Evolutionary conservation across 2,888 invertebrate genomes (phyloP), one percentile per base, ranked within the genome.

Genomic region (Oxycera nigricornis): DNA sequence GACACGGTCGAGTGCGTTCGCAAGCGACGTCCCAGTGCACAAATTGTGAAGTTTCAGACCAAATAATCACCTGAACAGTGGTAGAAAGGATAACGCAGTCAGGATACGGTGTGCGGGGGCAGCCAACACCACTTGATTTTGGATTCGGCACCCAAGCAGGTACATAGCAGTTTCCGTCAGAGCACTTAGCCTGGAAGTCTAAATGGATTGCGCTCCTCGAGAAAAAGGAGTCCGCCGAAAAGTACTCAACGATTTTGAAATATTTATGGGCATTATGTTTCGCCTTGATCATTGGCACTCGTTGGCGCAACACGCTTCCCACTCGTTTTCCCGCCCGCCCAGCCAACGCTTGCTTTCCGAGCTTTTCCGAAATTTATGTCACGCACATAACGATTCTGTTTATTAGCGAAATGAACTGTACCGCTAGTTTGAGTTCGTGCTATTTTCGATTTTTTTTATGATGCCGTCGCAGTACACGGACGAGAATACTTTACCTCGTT

Each of bases 341-440:
- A 46, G 11, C n/a, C 46, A 46, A 46, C 17, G 11, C 46, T 46
- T 46, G 17, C 17, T 55, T 55, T 24, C 24, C 20, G 24, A 55
- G 52, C 20, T 55, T 55, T 55, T 24, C 17, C 52, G 22, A 61
- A 2, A 41, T 65, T 65, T 65, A 65, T 65, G 39, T 35, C 39
- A 39, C 20, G 65, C 65, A 65, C 41, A 39, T 65, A 65, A 65
- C 65, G 65, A 65, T 41, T 65, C 26, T 39, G 65, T 65, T 65
- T 65, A 65, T 65, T 65, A 65, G 65, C 65, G 24, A 65, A 65
- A 65, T 65, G 65, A 39, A 41, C 41, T 41, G 24, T 22, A 41
- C 61, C 61, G 65, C 39, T 26, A 65, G 65, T 65, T 65, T 39
- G 30, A 41, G 35, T 65, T 61, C 20, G 41, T 22, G 39, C 24